Conservation (phyloP, 2,797 vertebrate genomes). For the Lepus oiostolus region DNA sequence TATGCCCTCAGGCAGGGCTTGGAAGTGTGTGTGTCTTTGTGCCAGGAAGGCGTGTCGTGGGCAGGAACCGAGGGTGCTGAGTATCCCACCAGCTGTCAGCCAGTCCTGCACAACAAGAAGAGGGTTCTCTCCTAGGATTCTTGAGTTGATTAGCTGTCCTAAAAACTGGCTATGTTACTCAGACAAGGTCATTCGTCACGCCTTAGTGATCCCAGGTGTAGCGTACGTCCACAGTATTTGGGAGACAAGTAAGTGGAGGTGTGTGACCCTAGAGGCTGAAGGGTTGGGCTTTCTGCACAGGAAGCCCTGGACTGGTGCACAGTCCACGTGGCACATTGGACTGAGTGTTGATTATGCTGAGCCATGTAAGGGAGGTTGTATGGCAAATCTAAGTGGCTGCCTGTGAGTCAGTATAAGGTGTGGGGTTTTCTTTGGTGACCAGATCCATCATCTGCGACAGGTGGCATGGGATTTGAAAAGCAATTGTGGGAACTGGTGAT, state of each 20-base stretch:
- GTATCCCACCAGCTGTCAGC: neutral
- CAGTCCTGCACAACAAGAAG: neutral
- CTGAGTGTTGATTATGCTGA: neutral
- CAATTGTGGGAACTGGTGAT: neutral
- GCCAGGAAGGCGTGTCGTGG: neutral
- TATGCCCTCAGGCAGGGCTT: neutral
- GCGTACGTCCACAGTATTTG: neutral
- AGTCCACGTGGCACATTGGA: neutral
- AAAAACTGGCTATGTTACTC: neutral
- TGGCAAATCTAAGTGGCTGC: neutral
- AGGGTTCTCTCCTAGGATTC: slow-evolving; percentile 15
- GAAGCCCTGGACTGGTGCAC: neutral
- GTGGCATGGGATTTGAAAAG: neutral
- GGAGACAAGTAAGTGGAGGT: neutral
- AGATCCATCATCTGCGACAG: neutral
- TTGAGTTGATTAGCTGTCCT: slow-evolving; percentile 16
- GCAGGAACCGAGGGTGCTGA: neutral
- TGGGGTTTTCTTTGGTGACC: neutral
- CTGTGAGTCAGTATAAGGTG: neutral
- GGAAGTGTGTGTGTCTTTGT: neutral
- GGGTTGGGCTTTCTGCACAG: neutral
- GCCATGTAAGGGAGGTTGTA: neutral
- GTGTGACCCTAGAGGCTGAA: neutral
- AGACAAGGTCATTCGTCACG: neutral
- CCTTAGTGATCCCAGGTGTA: neutral